phyloP scores from a whole-genome alignment of 2,888 invertebrate genomes.

The Plebejus argus region DNA sequence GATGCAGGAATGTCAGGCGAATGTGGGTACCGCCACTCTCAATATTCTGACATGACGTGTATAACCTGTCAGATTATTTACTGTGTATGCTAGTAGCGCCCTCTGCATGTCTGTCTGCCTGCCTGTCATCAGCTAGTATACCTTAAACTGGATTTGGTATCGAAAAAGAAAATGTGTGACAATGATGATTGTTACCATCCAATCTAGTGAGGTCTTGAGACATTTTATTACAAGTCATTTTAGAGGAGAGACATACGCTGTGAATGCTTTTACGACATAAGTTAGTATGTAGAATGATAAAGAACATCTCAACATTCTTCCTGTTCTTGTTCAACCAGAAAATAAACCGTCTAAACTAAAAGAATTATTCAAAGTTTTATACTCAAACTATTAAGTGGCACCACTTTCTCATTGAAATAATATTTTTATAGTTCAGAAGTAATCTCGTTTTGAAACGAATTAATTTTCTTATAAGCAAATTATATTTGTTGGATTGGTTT shows the following conservation, averaged over 20 bases:
- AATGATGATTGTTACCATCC: not conserved
- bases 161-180: not conserved
- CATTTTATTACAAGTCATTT: not conserved
- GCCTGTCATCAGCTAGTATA: no score
- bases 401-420: not conserved
- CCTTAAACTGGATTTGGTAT: not conserved
- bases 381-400: not conserved
- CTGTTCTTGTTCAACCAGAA: not conserved
- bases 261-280: conserved; percentile 6
- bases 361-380: not conserved
- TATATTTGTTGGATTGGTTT: no score
- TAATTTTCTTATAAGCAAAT: no score
- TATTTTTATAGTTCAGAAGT: no score
- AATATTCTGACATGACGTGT: no score
- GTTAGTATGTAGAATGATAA: not conserved
- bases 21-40: no score
- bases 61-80: no score
- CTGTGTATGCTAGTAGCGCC: no score
- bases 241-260: conserved; percentile 4
- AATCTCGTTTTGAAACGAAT: no score
- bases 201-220: not conserved
- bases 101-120: no score
- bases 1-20: no score
- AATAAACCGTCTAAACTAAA: not conserved
- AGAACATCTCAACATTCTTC: not conserved